Evolutionary conservation across 2,888 invertebrate species (phyloP).

Genomic region (Cantharis nigra): DNA sequence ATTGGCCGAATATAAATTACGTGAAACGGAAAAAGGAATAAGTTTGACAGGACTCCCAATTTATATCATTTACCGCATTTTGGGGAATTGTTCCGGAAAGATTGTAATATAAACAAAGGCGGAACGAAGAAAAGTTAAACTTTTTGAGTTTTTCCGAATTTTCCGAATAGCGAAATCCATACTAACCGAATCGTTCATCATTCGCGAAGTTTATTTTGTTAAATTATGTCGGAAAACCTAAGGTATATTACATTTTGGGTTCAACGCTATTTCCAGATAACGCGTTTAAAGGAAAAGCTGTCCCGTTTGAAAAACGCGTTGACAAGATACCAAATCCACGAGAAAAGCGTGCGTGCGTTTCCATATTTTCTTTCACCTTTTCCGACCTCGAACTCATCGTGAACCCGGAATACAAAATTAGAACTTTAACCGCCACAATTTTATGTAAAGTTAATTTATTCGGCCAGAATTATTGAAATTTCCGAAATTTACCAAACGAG

Average conservation of each 20-base stretch:
- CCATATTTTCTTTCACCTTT: not conserved
- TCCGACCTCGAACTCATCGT: not conserved
- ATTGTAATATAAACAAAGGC: not conserved
- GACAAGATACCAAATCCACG: conserved; percentile 11
- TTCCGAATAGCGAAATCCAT: not conserved
- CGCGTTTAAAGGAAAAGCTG: conserved; percentile 27
- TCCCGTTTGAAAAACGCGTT: conserved; percentile 6
- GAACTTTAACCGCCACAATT: not conserved
- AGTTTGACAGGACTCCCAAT: not conserved
- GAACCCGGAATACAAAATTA: not conserved
- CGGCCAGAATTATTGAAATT: not conserved
- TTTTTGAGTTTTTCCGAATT: not conserved
- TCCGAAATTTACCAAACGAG: not conserved
- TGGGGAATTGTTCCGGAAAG: not conserved
- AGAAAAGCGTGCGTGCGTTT: not conserved
- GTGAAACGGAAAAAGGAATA: not conserved
- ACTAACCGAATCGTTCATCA: conserved; percentile 13
- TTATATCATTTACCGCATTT: not conserved
- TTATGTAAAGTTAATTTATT: not conserved
- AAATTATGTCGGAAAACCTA: conserved; percentile 29
- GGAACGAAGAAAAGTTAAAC: not conserved
- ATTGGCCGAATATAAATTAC: not conserved
- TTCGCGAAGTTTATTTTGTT: conserved; percentile 28
- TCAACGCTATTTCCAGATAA: conserved; percentile 27
- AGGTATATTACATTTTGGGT: conserved; percentile 32